Conservation (phyloP, 2,797 vertebrate species). For the Urosaurus nigricauda region DNA sequence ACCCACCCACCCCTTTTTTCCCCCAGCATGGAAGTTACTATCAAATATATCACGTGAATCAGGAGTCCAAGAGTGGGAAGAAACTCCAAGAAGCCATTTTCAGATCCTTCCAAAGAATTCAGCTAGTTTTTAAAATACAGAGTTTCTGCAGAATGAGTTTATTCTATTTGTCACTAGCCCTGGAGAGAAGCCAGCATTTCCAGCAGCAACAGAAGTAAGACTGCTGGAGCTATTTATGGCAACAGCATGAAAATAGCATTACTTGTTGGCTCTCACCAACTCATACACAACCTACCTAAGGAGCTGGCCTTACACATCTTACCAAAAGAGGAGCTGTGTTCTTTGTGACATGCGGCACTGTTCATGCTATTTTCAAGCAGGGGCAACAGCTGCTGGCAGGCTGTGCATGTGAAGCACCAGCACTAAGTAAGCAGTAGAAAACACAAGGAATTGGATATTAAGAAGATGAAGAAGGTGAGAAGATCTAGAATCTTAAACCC, state of each 20-base stretch:
- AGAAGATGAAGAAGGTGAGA: not conserved
- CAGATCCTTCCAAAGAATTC: not conserved
- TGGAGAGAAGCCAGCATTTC: not conserved
- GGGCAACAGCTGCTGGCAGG: conserved; percentile 65
- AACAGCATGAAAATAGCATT: not conserved
- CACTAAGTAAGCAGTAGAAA: no score
- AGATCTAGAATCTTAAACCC: not conserved
- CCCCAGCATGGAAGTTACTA: no score
- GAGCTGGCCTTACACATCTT: conserved; percentile 49
- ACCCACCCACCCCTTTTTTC: no score
- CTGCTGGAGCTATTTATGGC: conserved; percentile 73
- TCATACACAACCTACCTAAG: conserved; percentile 38
- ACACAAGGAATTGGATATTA: not conserved
- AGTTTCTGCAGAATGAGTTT: rapidly evolving
- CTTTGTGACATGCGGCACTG: conserved; percentile 9
- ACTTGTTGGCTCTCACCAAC: conserved; percentile 2
- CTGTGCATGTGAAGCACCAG: conserved; percentile 40
- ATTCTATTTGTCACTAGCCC: not conserved
- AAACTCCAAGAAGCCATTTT: not conserved
- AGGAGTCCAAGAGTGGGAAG: not conserved
- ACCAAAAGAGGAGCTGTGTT: conserved; percentile 54
- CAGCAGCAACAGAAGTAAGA: not conserved
- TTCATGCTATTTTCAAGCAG: conserved; percentile 57
- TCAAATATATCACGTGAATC: not conserved
- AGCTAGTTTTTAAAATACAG: not conserved